These are phyloP conservation scores for Conger conger DNA, from an alignment of 2,113 vertebrate species.

Conservation along the genomic window DNA sequence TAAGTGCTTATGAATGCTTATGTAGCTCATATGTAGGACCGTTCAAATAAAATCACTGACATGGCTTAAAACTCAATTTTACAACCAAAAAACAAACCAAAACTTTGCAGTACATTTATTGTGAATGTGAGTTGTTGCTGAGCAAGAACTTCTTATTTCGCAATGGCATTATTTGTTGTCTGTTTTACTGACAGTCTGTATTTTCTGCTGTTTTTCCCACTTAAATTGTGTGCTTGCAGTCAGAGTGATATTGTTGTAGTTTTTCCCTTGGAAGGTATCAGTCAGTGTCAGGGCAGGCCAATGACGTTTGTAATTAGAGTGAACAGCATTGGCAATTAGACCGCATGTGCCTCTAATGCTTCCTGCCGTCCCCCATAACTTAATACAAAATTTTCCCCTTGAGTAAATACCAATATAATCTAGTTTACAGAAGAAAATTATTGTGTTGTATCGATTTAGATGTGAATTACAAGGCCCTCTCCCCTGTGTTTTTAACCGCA, in stretches of 20 bases:
- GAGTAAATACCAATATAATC: conserved; percentile 1
- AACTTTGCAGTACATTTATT: not conserved
- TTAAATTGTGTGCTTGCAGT: not conserved
- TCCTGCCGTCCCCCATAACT: not conserved
- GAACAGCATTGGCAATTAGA: not conserved
- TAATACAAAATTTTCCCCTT: not conserved
- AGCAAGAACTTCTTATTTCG: not conserved
- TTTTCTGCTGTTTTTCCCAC: not conserved
- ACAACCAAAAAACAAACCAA: too few species aligned
- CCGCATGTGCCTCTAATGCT: not conserved
- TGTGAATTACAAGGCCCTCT: not conserved
- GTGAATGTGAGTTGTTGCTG: not conserved
- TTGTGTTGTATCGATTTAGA: conserved; percentile 2
- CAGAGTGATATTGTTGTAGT: not conserved
- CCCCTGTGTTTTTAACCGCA: not conserved
- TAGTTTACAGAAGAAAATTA: not conserved
- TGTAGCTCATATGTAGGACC: too few species aligned
- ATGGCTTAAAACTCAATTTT: too few species aligned
- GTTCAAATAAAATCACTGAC: too few species aligned
- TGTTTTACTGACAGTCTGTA: not conserved
- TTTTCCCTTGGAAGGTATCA: not conserved
- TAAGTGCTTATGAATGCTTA: too few species aligned
- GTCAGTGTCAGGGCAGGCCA: not conserved
- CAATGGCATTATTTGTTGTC: not conserved
- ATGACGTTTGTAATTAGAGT: not conserved